Evolutionary conservation across 1,140 invertebrate species (phyloP).

Genomic region (Cardiocondyla obscurior): DNA sequence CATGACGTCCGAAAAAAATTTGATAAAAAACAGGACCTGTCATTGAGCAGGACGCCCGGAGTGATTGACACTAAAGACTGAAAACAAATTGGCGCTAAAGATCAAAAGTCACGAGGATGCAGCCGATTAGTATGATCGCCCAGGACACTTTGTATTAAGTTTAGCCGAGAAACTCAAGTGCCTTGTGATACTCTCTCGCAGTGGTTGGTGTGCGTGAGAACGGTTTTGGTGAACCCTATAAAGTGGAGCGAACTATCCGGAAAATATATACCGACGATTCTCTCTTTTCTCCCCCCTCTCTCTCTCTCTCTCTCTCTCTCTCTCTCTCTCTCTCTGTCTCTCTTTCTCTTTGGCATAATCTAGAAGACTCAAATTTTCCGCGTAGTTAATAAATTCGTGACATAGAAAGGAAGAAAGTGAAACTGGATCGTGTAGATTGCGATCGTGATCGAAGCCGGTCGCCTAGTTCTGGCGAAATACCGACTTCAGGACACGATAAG

Average conservation of each 20-base stretch:
- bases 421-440: constrained; percentile 48
- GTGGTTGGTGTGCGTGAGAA: constrained; percentile 61
- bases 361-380: not conserved
- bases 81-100: constrained; percentile 51
- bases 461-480: constrained; percentile 16
- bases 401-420: constrained; percentile 10
- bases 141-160: not conserved
- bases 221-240: constrained; percentile 40
- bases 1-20: constrained; percentile 36
- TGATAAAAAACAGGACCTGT: constrained; percentile 15
- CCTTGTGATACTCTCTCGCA: constrained; percentile 52
- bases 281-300: not conserved
- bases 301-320: not conserved
- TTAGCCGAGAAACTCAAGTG: constrained; percentile 36
- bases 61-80: no score
- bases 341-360: not conserved
- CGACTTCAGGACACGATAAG: constrained; percentile 10
- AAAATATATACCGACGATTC: not conserved
- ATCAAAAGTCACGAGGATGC: constrained; percentile 63
- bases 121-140: constrained; percentile 26
- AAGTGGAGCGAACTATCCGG: not conserved
- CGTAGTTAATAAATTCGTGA: not conserved
- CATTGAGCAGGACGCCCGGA: constrained; percentile 46
- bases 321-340: not conserved
- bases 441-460: constrained; percentile 51